Conservation (phyloP, 2,113 vertebrate genomes). For the Epinephelus cyanopodus region DNA sequence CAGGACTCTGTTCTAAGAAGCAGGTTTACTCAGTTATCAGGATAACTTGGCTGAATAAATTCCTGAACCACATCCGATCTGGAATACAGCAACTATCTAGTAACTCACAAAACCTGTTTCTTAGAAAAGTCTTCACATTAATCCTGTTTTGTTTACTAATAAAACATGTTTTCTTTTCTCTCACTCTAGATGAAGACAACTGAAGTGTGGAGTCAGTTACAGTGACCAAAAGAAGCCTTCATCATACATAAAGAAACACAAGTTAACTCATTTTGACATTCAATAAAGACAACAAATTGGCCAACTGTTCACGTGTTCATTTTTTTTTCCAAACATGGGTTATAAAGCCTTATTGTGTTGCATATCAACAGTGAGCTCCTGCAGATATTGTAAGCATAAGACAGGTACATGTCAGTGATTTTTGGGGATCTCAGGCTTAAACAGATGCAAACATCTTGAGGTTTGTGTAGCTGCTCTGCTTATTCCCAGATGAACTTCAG, state of each 20-base stretch:
- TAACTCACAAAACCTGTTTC: neutral
- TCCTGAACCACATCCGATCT: neutral
- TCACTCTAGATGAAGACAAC: constrained; percentile 74
- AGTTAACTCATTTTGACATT: constrained; percentile 37
- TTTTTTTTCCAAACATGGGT: neutral
- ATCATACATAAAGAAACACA: neutral
- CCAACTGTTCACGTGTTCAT: neutral
- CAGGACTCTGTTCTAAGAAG: neutral
- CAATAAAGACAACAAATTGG: constrained; percentile 67
- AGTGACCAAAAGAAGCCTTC: constrained; percentile 53
- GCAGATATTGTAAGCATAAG: neutral
- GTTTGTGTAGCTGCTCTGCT: neutral
- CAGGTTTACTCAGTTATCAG: neutral
- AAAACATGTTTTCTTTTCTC: neutral
- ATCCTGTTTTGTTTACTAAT: neutral
- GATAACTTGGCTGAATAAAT: neutral
- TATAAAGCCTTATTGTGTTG: too few species aligned
- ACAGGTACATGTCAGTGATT: neutral
- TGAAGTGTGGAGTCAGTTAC: constrained; percentile 41
- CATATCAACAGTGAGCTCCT: neutral
- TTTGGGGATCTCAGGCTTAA: neutral
- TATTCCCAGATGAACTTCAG: constrained; percentile 73
- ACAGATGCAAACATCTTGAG: too few species aligned
- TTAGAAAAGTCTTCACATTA: too few species aligned
- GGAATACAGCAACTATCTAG: too few species aligned